Evolutionary conservation across 2,797 vertebrate species (phyloP).

Genomic region (Gymnoscopelus microlampas): DNA sequence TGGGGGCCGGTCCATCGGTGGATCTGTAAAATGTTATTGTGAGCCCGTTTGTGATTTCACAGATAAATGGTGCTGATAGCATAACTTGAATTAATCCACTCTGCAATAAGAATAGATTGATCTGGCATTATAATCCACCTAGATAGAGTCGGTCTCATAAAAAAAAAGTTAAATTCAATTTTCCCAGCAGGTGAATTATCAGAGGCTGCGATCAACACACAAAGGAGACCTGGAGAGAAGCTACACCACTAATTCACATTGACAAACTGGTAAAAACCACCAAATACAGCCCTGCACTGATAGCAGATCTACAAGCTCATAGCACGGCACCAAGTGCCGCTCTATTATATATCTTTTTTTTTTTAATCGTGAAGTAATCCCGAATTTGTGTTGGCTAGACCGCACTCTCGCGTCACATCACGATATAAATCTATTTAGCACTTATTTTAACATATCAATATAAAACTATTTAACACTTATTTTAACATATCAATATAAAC

Average conservation of each 20-base stretch:
- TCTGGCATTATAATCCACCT: constrained; percentile 55
- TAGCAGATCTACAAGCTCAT: too few species aligned
- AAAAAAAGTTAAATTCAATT: constrained; percentile 48
- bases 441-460: too few species aligned
- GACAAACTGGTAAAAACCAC: constrained; percentile 10
- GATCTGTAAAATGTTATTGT: constrained; percentile 25
- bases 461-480: too few species aligned
- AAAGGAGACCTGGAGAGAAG: constrained; percentile 11
- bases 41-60: constrained; percentile 17
- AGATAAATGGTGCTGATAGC: constrained; percentile 40
- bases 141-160: constrained; percentile 43
- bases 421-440: too few species aligned
- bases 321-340: too few species aligned
- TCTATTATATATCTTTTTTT: too few species aligned
- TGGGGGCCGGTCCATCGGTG: constrained; percentile 18
- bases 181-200: constrained; percentile 45
- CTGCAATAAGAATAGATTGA: constrained; percentile 47
- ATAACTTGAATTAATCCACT: constrained; percentile 53
- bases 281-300: too few species aligned
- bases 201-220: constrained; percentile 22
- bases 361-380: too few species aligned
- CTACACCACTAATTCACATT: constrained; percentile 26
- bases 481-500: too few species aligned
- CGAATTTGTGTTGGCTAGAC: too few species aligned
- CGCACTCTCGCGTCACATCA: too few species aligned